Percentiles rank a stretch among this genome's conserved stretches.
Evolutionary conservation across 2,113 vertebrate genomes (phyloP).

Genomic region (Phalacrocorax aristotelis): DNA sequence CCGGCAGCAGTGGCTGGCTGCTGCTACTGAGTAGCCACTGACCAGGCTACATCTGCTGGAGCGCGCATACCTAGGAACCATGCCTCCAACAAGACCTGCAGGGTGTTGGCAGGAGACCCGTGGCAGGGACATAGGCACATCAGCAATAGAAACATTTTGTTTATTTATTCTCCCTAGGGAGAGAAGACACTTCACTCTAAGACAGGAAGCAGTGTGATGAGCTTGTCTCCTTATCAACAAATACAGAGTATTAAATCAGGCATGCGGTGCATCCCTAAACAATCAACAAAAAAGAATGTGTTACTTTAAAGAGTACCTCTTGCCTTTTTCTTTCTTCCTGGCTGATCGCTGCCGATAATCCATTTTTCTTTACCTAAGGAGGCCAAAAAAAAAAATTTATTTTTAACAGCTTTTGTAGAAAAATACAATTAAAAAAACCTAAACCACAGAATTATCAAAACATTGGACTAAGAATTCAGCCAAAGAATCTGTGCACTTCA

Average conservation of each 20-base stretch:
- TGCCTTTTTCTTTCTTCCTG: constrained; percentile 93
- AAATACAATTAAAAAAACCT: neutral
- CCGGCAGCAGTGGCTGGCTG: rapidly evolving
- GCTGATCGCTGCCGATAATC: constrained; percentile 78
- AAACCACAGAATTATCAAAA: neutral
- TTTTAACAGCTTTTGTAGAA: neutral
- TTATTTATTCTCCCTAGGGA: neutral
- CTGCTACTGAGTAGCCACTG: neutral
- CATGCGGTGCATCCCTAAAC: neutral
- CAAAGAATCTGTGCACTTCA: neutral
- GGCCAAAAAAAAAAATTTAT: neutral
- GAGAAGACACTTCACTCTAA: neutral
- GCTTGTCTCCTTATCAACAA: neutral
- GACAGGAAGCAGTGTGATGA: neutral
- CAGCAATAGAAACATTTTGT: neutral
- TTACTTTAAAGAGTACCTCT: constrained; percentile 80
- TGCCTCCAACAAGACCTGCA: neutral
- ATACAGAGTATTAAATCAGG: neutral
- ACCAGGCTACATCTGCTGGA: neutral
- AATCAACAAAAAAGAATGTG: neutral
- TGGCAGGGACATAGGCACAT: neutral
- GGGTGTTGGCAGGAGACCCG: neutral
- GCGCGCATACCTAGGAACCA: neutral
- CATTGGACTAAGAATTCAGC: neutral
- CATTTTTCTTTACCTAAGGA: constrained; percentile 89